Evolutionary conservation across 1,140 invertebrate species (phyloP).

Genomic region (Tetranychus urticae): DNA sequence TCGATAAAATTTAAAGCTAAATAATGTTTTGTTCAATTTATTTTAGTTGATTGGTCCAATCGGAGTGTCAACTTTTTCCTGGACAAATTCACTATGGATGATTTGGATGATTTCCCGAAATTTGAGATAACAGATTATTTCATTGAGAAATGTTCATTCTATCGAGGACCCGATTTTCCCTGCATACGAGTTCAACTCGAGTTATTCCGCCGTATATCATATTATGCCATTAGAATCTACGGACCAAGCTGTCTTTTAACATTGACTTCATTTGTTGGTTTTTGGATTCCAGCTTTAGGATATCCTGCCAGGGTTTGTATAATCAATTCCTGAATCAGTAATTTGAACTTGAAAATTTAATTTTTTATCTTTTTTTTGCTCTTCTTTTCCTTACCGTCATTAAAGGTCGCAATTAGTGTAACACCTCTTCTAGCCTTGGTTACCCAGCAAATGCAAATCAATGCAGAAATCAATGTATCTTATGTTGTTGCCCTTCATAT

Average conservation of each 20-base stretch:
- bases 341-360: not conserved
- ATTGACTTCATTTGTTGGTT: conserved; percentile 11
- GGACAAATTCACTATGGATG: not conserved
- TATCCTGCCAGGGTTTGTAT: conserved; percentile 11
- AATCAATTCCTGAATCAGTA: not conserved
- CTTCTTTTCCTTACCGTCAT: not conserved
- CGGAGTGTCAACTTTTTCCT: conserved; percentile 2
- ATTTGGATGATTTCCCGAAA: not conserved
- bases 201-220: conserved; percentile 5
- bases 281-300: conserved; percentile 12
- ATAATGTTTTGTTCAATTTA: not conserved
- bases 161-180: conserved; percentile 8
- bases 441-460: conserved; percentile 35
- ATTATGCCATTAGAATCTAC: conserved; percentile 11
- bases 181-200: conserved; percentile 7
- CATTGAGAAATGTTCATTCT: not conserved
- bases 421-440: conserved; percentile 37
- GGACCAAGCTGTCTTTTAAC: conserved; percentile 11
- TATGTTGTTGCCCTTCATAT: conserved; percentile 30
- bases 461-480: conserved; percentile 23
- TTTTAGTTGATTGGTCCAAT: not conserved
- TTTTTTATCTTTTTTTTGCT: not conserved
- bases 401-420: conserved; percentile 12
- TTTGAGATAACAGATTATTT: not conserved
- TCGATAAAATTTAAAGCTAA: not conserved